Base-by-base conservation (phyloP, 1,140 invertebrate genomes). In the Bombus affinis region DNA sequence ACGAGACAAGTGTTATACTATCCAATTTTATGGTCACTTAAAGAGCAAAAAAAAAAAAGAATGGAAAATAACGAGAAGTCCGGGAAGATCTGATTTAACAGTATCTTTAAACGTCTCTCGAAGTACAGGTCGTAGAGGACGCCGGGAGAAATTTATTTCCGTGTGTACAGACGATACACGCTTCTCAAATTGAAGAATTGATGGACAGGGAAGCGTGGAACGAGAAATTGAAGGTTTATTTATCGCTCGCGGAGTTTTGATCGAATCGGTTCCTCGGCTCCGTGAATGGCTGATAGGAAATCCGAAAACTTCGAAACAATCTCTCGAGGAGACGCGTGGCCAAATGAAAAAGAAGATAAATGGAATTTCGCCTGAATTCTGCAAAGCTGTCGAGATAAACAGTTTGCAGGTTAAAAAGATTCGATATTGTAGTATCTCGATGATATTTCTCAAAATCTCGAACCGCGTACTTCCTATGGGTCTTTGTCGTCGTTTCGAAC, bases 211-310 rank as follows among this genome's bases (percentile, higher is more conserved):
- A 77, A 62, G 53, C 25, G 39, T 39, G 81, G 57, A 57, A 78
- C 68, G 70, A 84, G 81, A 85, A 89, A 91, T 91, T 81, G 87
- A 65, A 83, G 75, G 75, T 89, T 91, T 91, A 89, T 91, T 91
- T 91, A 91, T 91, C 86, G 78, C 88, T 32, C 44, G n/a, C n/a
- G 15, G 81, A 86, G 78, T 91, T 89, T 65, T 85, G 90, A 88
- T 91, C 83, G 86, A 89, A 89, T 86, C 82, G 80, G 47, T 80
- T 91, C 65, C 81, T 59, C 72, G 78, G 8, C 85, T 76, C 53
- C 81, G 70, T 65, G 86, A 84, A 89, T 88, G 86, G 91, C 77
- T 85, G 86, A 91, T 86, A 88, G 88, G 82, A 89, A 91, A 89
- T 89, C 83, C 82, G 79, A 79, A 90, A 82, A 85, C 75, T 91